Evolutionary conservation across 2,113 vertebrate genomes (phyloP).

Genomic region (Ptilonorhynchus violaceus): DNA sequence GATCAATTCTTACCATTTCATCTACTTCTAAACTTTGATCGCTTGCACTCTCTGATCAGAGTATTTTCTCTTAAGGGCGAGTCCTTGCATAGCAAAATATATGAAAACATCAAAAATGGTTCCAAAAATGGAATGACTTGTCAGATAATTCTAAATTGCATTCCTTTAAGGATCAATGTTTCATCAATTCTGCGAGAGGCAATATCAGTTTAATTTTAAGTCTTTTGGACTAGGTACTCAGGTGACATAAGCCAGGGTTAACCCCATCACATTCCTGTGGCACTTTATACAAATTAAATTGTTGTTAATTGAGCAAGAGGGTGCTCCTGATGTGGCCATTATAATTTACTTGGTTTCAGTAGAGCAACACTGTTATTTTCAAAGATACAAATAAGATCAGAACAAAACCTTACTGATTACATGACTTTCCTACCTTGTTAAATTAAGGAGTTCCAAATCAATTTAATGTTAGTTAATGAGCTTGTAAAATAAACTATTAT

Average conservation of each 20-base stretch:
- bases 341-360: background rate
- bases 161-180: background rate
- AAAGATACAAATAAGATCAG: background rate
- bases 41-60: background rate
- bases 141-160: background rate
- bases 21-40: background rate
- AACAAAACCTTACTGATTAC: background rate
- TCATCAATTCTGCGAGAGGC: background rate
- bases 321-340: background rate
- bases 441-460: constrained; percentile 34
- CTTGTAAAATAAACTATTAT: constrained; percentile 43
- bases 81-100: background rate
- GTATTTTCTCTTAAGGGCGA: background rate
- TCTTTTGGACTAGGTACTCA: background rate
- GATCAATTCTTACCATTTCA: background rate
- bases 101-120: background rate
- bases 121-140: background rate
- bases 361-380: background rate
- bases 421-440: background rate
- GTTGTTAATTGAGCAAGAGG: background rate
- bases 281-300: background rate
- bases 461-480: constrained; percentile 27
- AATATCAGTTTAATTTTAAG: background rate
- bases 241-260: background rate
- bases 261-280: background rate